Evolutionary conservation across 2,113 vertebrate species (phyloP).

Genomic region (Leucopsar rothschildi): DNA sequence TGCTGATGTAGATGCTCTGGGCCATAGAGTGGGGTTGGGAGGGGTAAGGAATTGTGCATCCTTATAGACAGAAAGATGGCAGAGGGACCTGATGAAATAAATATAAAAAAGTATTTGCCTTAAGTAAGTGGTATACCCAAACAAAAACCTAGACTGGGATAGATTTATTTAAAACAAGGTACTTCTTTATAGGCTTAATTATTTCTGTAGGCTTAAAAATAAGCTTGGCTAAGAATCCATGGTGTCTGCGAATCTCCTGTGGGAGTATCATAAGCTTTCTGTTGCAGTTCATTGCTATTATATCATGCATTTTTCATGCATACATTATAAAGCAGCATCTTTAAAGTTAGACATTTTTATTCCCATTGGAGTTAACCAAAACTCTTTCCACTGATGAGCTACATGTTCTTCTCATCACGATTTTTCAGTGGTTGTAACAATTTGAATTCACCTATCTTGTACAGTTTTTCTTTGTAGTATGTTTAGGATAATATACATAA

Average conservation of each 20-base stretch:
- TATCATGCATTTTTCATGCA: neutral
- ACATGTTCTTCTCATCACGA: neutral
- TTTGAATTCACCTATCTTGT: neutral
- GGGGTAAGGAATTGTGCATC: neutral
- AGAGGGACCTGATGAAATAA: neutral
- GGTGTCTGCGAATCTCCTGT: neutral
- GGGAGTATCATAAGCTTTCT: neutral
- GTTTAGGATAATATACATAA: neutral
- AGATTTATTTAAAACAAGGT: neutral
- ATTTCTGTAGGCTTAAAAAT: neutral
- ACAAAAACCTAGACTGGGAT: neutral
- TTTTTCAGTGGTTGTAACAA: neutral
- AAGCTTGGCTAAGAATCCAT: neutral
- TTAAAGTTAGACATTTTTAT: neutral
- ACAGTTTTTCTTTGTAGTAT: neutral
- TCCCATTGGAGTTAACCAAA: neutral
- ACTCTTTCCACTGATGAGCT: neutral
- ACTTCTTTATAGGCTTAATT: neutral
- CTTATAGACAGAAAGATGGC: neutral
- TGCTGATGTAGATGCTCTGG: neutral
- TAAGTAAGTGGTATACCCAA: neutral
- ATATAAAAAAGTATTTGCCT: neutral
- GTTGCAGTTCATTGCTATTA: neutral
- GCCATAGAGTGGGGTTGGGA: neutral
- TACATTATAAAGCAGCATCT: neutral